These are phyloP conservation scores for Agonopterix heracliana DNA, from an alignment of 2,888 invertebrate genomes.

Conservation along the genomic window DNA sequence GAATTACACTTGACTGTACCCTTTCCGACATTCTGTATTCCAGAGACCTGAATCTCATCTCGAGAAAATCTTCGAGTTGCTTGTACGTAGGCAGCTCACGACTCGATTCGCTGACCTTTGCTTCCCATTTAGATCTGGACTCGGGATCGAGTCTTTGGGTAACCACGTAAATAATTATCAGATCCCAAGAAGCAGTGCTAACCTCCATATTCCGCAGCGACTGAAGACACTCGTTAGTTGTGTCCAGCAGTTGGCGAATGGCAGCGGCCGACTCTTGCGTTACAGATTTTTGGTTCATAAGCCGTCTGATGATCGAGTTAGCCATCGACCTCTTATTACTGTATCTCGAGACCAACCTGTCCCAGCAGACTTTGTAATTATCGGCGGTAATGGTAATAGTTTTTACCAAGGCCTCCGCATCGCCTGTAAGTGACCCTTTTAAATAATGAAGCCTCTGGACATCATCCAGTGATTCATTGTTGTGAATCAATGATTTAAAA, in stretches of 20 bases:
- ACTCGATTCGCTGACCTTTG: constrained; percentile 4
- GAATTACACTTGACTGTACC: constrained; percentile 2
- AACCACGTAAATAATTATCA: constrained; percentile 16
- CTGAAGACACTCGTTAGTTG: constrained; percentile 9
- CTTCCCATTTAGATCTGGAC: constrained; percentile 17
- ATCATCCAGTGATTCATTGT: too few species aligned
- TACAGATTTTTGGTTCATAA: constrained; percentile 5
- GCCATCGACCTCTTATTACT: constrained; percentile 17
- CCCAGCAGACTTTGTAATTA: constrained; percentile 18
- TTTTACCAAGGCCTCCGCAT: constrained; percentile 17
- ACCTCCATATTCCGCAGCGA: constrained; percentile 9
- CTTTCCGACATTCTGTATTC: constrained; percentile 12
- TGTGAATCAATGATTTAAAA: too few species aligned
- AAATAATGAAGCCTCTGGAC: too few species aligned
- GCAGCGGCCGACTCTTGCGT: constrained; percentile 6
- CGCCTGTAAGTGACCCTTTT: constrained; percentile 3
- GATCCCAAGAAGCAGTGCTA: constrained; percentile 16
- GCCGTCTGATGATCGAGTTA: constrained; percentile 9
- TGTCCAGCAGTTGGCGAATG: constrained; percentile 15
- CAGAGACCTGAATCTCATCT: constrained; percentile 15
- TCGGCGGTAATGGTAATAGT: constrained; percentile 12
- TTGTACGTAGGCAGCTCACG: constrained; percentile 18
- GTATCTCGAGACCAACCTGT: constrained; percentile 11
- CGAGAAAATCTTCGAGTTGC: constrained; percentile 15
- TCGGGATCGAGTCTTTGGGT: constrained; percentile 14